Evolutionary conservation across 2,888 invertebrate species (phyloP).

Genomic region (Drosophila pullipes): DNA sequence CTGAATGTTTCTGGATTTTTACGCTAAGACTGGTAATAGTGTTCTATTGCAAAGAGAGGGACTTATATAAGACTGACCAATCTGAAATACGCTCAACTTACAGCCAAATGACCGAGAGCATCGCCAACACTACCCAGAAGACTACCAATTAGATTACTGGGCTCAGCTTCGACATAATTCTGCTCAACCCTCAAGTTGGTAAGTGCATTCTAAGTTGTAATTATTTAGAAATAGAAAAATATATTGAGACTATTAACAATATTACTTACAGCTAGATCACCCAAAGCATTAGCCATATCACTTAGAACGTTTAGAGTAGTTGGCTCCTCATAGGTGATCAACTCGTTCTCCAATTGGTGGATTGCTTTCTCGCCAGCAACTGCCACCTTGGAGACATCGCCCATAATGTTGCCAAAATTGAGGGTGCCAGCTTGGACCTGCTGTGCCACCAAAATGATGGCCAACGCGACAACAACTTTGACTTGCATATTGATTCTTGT

Average conservation of each 20-base stretch:
- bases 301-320: slow-evolving; percentile 19
- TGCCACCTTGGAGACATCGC: slow-evolving; percentile 46
- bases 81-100: slow-evolving; percentile 4
- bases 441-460: slow-evolving; percentile 35
- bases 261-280: slow-evolving; percentile 51
- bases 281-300: slow-evolving; percentile 37
- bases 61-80: no score
- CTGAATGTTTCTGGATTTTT: slow-evolving; percentile 7
- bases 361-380: slow-evolving; percentile 45
- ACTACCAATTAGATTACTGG: slow-evolving; percentile 32
- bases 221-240: neutral
- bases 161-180: slow-evolving; percentile 26
- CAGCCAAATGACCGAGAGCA: slow-evolving; percentile 49
- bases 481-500: slow-evolving; percentile 48
- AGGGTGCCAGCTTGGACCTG: slow-evolving; percentile 37
- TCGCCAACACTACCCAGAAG: slow-evolving; percentile 34
- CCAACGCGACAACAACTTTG: slow-evolving; percentile 37
- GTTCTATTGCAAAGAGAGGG: slow-evolving; percentile 34
- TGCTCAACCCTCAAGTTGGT: slow-evolving; percentile 20
- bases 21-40: slow-evolving; percentile 45
- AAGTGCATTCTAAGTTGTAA: slow-evolving; percentile 24
- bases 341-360: slow-evolving; percentile 34
- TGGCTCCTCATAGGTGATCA: slow-evolving; percentile 5
- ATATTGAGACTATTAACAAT: neutral
- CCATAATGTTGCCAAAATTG: slow-evolving; percentile 36